A percentile compares a stretch with the other conserved stretches of the same genome.
Conservation (phyloP, 2,797 vertebrate genomes). For the Tokudaia tokunoshimensis region DNA sequence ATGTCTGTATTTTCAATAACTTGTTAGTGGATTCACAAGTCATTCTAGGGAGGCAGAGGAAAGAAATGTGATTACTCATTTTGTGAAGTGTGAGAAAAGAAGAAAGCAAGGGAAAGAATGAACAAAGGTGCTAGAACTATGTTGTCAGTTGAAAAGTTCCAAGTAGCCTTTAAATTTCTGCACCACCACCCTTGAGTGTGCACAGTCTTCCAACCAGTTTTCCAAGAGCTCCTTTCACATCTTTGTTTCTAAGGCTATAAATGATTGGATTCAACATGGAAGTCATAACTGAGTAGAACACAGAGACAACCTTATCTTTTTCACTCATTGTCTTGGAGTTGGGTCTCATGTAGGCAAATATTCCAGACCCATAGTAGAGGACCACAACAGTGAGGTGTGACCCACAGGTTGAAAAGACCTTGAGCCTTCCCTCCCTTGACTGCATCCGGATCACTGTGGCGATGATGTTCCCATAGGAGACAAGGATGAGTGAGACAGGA, state of each 20-base stretch:
- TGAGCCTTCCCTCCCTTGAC: constrained; percentile 51
- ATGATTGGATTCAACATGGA: constrained; percentile 73
- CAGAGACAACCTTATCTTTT: constrained; percentile 70
- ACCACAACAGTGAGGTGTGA: constrained; percentile 72
- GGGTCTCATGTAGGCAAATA: constrained; percentile 72
- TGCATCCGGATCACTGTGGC: constrained; percentile 61
- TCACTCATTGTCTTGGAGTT: constrained; percentile 70
- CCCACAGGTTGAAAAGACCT: constrained; percentile 69
- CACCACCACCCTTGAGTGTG: not conserved
- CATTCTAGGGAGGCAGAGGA: not conserved
- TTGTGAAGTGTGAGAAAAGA: not conserved
- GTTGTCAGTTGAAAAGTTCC: not conserved
- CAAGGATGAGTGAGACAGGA: constrained; percentile 65
- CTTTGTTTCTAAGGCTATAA: constrained; percentile 70
- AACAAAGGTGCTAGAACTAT: not conserved
- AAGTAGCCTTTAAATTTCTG: not conserved
- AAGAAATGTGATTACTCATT: not conserved
- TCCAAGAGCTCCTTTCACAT: constrained; percentile 57
- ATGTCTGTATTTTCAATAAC: not conserved
- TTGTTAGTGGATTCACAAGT: not conserved
- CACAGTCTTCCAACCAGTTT: constrained; percentile 41
- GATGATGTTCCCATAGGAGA: constrained; percentile 72
- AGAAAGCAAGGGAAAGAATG: not conserved
- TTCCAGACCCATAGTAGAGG: constrained; percentile 67
- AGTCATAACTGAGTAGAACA: constrained; percentile 73